A percentile compares a stretch with the other conserved stretches of the same genome.
Evolutionary conservation across 1,140 invertebrate species (phyloP).

Genomic region (Eufriesea mexicana): DNA sequence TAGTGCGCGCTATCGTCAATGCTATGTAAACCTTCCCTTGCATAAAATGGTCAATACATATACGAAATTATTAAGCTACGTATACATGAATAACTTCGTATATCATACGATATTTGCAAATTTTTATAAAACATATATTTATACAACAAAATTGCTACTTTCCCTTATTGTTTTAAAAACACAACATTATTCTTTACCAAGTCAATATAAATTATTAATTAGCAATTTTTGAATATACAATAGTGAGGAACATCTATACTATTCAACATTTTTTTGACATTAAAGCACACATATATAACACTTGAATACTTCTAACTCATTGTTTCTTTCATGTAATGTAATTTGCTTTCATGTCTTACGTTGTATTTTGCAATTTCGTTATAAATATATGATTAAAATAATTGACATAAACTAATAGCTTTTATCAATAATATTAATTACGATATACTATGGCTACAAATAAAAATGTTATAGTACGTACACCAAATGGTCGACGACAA

Average conservation of each 20-base stretch:
- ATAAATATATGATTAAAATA: background rate
- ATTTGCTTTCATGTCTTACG: background rate
- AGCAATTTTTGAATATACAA: background rate
- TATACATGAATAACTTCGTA: too few relatives aligned
- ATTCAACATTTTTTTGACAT: background rate
- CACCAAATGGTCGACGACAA: slow-evolving; percentile 87
- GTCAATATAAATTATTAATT: background rate
- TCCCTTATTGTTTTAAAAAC: too few relatives aligned
- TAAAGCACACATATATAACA: background rate
- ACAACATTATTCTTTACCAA: too few relatives aligned
- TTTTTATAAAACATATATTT: too few relatives aligned
- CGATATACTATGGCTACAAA: slow-evolving; percentile 71
- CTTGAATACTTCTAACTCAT: background rate
- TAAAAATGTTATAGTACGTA: slow-evolving; percentile 83
- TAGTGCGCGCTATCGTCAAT: too few relatives aligned
- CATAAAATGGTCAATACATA: too few relatives aligned
- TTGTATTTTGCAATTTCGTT: background rate
- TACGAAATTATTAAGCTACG: too few relatives aligned
- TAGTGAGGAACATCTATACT: background rate
- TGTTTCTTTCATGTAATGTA: background rate
- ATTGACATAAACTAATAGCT: background rate
- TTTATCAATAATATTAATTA: slow-evolving; percentile 12
- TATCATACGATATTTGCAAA: too few relatives aligned
- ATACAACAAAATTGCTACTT: too few relatives aligned
- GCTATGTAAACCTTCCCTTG: too few relatives aligned